Evolutionary conservation across 2,113 vertebrate genomes (phyloP).

Genomic region (Ornithorhynchus anatinus): DNA sequence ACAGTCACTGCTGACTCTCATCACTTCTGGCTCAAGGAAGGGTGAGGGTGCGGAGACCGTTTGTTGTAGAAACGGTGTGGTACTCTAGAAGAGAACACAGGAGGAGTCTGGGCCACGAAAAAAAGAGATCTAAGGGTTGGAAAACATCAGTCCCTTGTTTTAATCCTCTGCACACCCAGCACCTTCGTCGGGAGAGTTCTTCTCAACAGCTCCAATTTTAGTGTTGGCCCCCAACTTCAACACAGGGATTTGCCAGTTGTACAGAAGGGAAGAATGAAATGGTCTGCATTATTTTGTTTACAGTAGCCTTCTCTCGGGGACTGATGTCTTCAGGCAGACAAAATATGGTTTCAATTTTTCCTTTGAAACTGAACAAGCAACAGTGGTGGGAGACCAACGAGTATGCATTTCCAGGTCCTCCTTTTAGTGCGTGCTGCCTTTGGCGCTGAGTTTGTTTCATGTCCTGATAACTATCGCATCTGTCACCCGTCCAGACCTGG

Average conservation of each 20-base stretch:
- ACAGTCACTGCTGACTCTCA: background rate
- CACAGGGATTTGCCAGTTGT: background rate
- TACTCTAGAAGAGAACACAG: background rate
- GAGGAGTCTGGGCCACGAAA: background rate
- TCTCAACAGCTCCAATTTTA: conserved; percentile 2
- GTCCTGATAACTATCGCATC: conserved; percentile 28
- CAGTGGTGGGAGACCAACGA: background rate
- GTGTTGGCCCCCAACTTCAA: background rate
- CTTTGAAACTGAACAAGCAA: conserved; percentile 9
- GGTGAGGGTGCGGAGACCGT: background rate
- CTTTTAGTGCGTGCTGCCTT: background rate
- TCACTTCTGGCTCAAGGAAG: conserved; percentile 1
- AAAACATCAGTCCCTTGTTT: background rate
- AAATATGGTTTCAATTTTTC: background rate
- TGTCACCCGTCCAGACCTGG: conserved; percentile 47
- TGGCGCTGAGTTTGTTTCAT: background rate
- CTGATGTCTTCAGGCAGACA: background rate
- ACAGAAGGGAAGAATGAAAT: background rate
- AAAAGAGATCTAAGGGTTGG: background rate
- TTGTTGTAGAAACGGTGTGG: background rate
- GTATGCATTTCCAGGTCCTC: conserved; percentile 7
- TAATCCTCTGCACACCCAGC: background rate
- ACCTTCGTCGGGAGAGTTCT: background rate
- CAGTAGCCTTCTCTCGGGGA: conserved; percentile 2
- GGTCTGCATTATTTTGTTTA: conserved; percentile 13